Conservation (phyloP, 2,888 invertebrate genomes). For the Sycophila texana region DNA sequence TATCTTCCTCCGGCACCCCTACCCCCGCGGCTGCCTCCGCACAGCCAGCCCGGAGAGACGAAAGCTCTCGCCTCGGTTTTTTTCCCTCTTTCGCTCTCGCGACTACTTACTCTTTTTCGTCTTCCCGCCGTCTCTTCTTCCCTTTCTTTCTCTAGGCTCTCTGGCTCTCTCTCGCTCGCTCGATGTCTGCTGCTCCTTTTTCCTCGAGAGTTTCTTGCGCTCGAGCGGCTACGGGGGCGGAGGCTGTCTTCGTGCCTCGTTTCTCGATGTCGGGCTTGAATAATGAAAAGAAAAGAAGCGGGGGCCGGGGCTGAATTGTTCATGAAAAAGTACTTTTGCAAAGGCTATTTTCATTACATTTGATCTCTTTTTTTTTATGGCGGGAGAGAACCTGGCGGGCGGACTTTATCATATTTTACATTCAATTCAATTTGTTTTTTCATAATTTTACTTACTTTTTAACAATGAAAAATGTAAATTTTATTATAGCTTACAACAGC, state of each 20-base stretch:
- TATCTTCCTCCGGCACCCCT: conserved; percentile 53
- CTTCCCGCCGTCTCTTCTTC: conserved; percentile 20
- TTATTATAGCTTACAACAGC: too few species aligned
- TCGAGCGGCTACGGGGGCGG: background rate
- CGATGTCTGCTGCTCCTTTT: background rate
- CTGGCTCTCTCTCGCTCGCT: conserved; percentile 40
- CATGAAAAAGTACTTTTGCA: conserved; percentile 39
- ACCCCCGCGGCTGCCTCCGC: conserved; percentile 34
- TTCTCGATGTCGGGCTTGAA: conserved; percentile 51
- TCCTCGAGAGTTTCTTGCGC: conserved; percentile 4
- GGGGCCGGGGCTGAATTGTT: conserved; percentile 39
- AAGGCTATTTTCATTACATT: conserved; percentile 16
- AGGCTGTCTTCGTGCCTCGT: conserved; percentile 57
- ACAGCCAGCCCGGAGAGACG: background rate
- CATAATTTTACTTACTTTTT: too few species aligned
- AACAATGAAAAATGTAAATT: too few species aligned
- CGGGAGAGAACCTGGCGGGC: too few species aligned
- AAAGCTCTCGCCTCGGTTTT: background rate
- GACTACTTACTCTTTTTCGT: background rate
- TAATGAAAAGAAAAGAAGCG: conserved; percentile 42
- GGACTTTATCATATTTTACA: too few species aligned
- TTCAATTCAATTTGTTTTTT: too few species aligned
- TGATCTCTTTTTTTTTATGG: background rate
- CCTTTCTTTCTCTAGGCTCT: conserved; percentile 44
- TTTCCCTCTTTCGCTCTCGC: conserved; percentile 8